Evolutionary conservation across 2,797 vertebrate species (phyloP), one percentile per base, ranked within the genome.

Genomic region (Peromyscus melanophrys): DNA sequence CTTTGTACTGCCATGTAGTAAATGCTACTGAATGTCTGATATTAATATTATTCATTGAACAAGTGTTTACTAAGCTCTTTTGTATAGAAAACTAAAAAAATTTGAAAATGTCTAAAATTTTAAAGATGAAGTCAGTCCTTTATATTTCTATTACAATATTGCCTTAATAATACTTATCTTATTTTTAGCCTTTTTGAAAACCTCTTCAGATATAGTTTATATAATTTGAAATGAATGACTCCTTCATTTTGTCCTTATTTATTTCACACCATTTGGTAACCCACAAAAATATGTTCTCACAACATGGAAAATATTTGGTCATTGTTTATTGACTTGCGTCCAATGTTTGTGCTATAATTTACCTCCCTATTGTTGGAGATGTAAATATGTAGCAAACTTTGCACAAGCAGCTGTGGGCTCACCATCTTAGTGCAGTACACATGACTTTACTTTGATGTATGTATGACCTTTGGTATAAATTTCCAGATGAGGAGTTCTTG

Each of bases 191-290:
- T 61, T 75, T 75, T 37, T 43, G 0, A 78, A n/a, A 80, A 61
- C 12, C 25, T 85, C 40, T 88, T 82, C 14, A 92, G 69, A 63
- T 94, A 43, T 3, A 90, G 67, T 86, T 95, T 29, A 92, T 78
- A 65, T 89, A 89, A 9, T 89, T 91, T 96, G 76, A 95, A 89
- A 95, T 95, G 95, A 61, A 92, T 93, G 91, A 61, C 59, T 93
- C 23, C 94, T 97, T 77, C 52, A 82, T 75, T 96, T 94, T 93
- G 69, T 21, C 25, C 46, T 59, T 17, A 40, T 83, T 96, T 77
- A 37, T 86, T 94, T 92, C 89, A 43, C 83, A 55, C 31, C 65
- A 6, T 90, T 91, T 94, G 61, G 10, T 94, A 61, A 78, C 37
- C 8, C 94, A 25, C 21, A 73, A 4, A 88, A 75, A 29, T 34